These are phyloP conservation scores for Callospermophilus lateralis DNA, from an alignment of 2,113 vertebrate species.

Conservation along the genomic window DNA sequence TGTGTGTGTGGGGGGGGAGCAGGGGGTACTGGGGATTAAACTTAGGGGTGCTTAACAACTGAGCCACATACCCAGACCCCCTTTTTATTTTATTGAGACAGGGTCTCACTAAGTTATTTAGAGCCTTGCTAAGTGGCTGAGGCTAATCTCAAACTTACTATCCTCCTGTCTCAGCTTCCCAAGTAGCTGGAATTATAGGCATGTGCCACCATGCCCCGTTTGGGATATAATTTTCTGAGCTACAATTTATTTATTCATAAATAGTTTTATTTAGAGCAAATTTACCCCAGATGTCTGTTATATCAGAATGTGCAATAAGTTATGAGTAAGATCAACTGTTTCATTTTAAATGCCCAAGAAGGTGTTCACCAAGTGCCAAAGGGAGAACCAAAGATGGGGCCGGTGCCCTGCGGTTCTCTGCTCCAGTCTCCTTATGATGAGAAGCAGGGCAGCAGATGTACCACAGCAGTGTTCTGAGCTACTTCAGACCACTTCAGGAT, in stretches of 20 bases:
- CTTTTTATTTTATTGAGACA: too few relatives aligned
- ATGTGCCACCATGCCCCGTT: too few relatives aligned
- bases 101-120: too few relatives aligned
- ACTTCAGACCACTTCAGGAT: not conserved
- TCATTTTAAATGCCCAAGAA: not conserved
- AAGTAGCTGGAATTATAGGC: too few relatives aligned
- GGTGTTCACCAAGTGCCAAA: not conserved
- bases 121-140: too few relatives aligned
- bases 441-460: not conserved
- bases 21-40: too few relatives aligned
- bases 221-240: not conserved
- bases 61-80: too few relatives aligned
- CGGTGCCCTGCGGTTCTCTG: not conserved
- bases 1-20: fast-evolving
- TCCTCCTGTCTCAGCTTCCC: too few relatives aligned
- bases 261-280: not conserved
- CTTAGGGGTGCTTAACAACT: too few relatives aligned
- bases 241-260: not conserved
- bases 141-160: too few relatives aligned
- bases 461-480: not conserved
- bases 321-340: not conserved
- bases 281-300: not conserved
- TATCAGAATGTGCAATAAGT: not conserved
- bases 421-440: not conserved
- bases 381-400: not conserved